Base-by-base conservation (phyloP, 1,140 invertebrate species). In the Drosophila carrolli region DNA sequence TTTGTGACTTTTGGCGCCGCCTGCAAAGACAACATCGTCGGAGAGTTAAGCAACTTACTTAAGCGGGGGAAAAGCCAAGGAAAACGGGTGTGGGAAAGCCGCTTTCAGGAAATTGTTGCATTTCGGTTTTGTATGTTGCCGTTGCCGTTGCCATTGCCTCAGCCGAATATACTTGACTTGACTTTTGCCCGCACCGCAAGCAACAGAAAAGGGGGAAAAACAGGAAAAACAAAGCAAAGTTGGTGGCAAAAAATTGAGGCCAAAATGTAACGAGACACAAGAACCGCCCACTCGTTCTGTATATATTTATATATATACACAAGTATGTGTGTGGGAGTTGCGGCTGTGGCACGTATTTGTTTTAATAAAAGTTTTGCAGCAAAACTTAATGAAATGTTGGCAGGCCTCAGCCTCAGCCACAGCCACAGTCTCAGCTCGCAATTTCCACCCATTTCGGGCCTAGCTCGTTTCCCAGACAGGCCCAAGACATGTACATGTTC, bases 331-430 rank as follows among this genome's bases (percentile, higher is more conserved):
- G 62, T 37, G 41, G 55, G 38, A 70, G 63, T 41, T 78, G 67
- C 32, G 67, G 76, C 58, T 77, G 67, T 67, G 56, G 84, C 84
- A 89, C 84, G 84, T 89, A 89, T 89, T 89, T 89, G 84, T 89
- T 89, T 89, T 89, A 89, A 89, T 89, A 89, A 89, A 89, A 89
- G 60, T 89, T 89, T 90, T 89, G 81, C 81, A 75, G 77, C 80
- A 89, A 89, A 89, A 89, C 84, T 89, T 89, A 89, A 89, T 89
- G 80, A 89, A 89, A 89, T 89, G 84, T 84, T 89, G 84, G 77
- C 84, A 81, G 65, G 65, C 80, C 71, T 75, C 70, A 19, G 19
- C 19, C 19, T 19, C 19, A 66, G 59, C 57, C 77, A 43, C 60
- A 74, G 75, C 40, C 73, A 23, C 23, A 23, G 23, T 23, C 23